phyloP scores from a whole-genome alignment of 2,113 vertebrate genomes.

The Embiotoca jacksoni region DNA sequence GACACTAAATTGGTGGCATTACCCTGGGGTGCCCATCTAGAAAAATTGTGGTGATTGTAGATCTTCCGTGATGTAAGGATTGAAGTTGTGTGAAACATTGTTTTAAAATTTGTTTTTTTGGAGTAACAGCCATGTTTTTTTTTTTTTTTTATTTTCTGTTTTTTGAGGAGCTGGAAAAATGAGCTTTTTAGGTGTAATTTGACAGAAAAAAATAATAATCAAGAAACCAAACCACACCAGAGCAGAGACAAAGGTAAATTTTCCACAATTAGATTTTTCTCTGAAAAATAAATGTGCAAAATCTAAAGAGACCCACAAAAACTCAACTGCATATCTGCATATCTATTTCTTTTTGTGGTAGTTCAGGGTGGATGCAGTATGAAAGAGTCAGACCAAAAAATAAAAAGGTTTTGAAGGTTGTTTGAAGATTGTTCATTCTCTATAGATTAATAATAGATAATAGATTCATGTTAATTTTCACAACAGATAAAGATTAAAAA shows the following conservation, averaged over 20 bases:
- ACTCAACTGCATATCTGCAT: not conserved
- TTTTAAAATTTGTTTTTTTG: no score
- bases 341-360: not conserved
- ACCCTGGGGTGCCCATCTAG: no score
- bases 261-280: not conserved
- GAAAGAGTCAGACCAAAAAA: not conserved
- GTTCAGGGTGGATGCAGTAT: not conserved
- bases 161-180: no score
- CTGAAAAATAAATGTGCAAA: not conserved
- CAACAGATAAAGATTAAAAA: slow-evolving; percentile 16
- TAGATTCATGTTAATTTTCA: not conserved
- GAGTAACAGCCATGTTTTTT: no score
- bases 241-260: not conserved
- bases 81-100: no score
- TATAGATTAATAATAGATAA: not conserved
- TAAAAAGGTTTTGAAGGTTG: not conserved
- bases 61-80: no score
- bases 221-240: not conserved
- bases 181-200: not conserved
- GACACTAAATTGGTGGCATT: no score
- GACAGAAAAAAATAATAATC: not conserved
- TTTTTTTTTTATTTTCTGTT: no score
- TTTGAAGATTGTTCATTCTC: no score
- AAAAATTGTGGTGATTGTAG: no score
- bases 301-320: not conserved